Percentiles rank a stretch among this genome's conserved stretches.
These are phyloP conservation scores for Novumbra hubbsi DNA, from an alignment of 2,797 vertebrate genomes.

Conservation along the genomic window DNA sequence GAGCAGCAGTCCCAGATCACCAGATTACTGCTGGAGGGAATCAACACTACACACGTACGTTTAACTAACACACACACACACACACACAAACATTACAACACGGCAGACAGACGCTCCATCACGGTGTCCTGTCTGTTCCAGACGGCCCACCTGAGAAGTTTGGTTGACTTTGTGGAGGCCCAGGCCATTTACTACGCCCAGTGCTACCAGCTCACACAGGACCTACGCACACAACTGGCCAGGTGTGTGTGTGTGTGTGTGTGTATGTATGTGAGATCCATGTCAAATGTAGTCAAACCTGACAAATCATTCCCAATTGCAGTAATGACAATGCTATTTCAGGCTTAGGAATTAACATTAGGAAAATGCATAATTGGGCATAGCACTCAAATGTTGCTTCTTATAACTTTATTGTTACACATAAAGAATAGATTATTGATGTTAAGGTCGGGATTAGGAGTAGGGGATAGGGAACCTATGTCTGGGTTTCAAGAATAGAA, in stretches of 20 bases:
- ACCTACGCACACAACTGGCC: slow-evolving; percentile 89
- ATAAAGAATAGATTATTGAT: no score
- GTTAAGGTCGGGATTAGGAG: no score
- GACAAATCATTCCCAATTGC: no score
- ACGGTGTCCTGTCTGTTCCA: slow-evolving; percentile 48
- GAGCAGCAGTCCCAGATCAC: slow-evolving; percentile 91
- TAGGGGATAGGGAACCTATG: no score
- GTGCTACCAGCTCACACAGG: slow-evolving; percentile 90
- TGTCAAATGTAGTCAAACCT: no score
- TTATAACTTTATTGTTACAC: no score
- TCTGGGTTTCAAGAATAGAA: not conserved
- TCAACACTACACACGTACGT: slow-evolving; percentile 88
- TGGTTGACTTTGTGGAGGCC: slow-evolving; percentile 93
- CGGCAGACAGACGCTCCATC: slow-evolving; percentile 1
- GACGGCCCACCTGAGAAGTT: slow-evolving; percentile 89
- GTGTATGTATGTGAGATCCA: not conserved
- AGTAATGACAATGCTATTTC: no score
- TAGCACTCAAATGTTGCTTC: no score
- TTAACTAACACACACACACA: not conserved
- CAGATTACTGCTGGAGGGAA: slow-evolving; percentile 83
- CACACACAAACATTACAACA: not conserved
- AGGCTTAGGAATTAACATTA: no score
- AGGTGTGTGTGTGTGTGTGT: slow-evolving; percentile 81
- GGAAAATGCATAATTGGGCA: no score
- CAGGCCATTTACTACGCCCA: slow-evolving; percentile 92